Percentiles rank a stretch among this genome's conserved stretches.
Conservation (phyloP, 2,888 invertebrate species). For the Dicycla oo region DNA sequence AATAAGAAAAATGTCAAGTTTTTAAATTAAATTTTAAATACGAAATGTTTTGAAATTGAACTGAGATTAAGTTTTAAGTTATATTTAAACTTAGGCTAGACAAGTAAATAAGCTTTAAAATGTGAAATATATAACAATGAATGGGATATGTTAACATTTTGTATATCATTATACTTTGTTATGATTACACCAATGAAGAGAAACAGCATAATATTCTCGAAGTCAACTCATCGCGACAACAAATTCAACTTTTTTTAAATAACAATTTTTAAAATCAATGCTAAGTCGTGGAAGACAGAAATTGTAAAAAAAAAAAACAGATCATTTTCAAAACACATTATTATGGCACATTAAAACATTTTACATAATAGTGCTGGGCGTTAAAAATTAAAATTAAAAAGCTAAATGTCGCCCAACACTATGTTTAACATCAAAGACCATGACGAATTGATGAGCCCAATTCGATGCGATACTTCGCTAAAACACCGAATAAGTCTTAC, state of each 20-base stretch:
- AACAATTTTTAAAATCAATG: conserved; percentile 59
- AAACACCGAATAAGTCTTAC: conserved; percentile 68
- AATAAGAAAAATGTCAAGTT: conserved; percentile 35
- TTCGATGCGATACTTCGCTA: conserved; percentile 63
- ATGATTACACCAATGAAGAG: conserved; percentile 70
- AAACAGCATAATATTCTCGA: conserved; percentile 67
- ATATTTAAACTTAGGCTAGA: conserved; percentile 66
- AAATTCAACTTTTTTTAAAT: conserved; percentile 60
- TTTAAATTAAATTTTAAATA: conserved; percentile 46
- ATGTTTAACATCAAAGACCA: conserved; percentile 60
- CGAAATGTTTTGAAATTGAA: conserved; percentile 41
- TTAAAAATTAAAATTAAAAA: conserved; percentile 46
- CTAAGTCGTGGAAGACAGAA: conserved; percentile 73
- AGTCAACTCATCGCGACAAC: conserved; percentile 58
- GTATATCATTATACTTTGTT: conserved; percentile 71
- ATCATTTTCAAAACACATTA: conserved; percentile 50
- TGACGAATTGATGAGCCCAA: conserved; percentile 63
- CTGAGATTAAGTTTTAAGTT: conserved; percentile 29
- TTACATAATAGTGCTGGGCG: conserved; percentile 51
- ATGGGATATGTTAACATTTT: conserved; percentile 83
- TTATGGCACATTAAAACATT: conserved; percentile 66
- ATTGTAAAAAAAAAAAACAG: conserved; percentile 51
- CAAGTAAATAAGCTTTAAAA: conserved; percentile 68
- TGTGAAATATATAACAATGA: conserved; percentile 72
- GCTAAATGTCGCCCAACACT: conserved; percentile 58